Evolutionary conservation across 2,113 vertebrate genomes (phyloP).

Genomic region (Boleophthalmus pectinirostris): DNA sequence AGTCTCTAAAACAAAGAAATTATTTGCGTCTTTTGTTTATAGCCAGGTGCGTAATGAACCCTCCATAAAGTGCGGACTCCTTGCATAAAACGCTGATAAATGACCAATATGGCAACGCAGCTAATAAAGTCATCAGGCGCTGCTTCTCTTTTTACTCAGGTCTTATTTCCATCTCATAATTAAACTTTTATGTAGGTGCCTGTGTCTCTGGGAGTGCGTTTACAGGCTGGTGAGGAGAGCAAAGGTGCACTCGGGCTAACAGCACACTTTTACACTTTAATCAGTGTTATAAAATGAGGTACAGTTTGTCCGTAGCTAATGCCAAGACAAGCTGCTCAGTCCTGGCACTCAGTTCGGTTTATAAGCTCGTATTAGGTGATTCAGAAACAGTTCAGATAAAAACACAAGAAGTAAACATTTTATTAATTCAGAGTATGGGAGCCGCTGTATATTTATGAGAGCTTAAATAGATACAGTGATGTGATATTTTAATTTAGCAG

Average conservation of each 20-base stretch:
- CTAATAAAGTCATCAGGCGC: constrained; percentile 39
- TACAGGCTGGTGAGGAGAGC: constrained; percentile 14
- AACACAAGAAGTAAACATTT: not conserved
- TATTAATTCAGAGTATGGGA: constrained; percentile 9
- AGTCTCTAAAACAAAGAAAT: constrained; percentile 26
- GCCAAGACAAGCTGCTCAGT: not conserved
- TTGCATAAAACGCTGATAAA: constrained; percentile 39
- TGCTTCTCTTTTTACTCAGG: constrained; percentile 33
- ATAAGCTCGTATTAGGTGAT: not conserved
- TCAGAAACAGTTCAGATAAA: not conserved
- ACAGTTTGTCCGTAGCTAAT: not conserved
- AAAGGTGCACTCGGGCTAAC: constrained; percentile 18
- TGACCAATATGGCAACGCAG: constrained; percentile 28
- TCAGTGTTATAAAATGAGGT: constrained; percentile 2
- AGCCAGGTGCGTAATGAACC: constrained; percentile 29
- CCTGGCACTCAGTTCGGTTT: not conserved
- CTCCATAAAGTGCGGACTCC: constrained; percentile 6
- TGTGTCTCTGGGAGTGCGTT: constrained; percentile 18
- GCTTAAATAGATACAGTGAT: not conserved
- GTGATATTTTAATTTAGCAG: not conserved
- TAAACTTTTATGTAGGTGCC: constrained; percentile 14
- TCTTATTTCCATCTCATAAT: constrained; percentile 36
- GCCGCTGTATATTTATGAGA: constrained; percentile 2
- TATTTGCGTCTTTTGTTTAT: not conserved
- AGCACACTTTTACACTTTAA: constrained; percentile 7